A percentile compares a stretch with the other conserved stretches of the same genome.
phyloP scores from a whole-genome alignment of 2,888 invertebrate species.

The Apomyelois bistriatella region DNA sequence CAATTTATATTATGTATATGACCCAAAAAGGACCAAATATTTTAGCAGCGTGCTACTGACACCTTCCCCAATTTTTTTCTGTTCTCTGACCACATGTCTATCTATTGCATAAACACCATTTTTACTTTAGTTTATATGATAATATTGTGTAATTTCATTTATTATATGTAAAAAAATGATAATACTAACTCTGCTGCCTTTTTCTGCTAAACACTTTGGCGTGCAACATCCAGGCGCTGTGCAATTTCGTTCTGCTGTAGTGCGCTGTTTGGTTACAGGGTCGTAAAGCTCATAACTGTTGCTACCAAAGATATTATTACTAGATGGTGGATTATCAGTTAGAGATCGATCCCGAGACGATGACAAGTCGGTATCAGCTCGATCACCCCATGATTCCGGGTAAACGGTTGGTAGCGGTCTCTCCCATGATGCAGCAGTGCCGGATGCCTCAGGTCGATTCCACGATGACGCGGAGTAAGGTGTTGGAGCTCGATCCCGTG shows the following conservation, averaged over 20 bases:
- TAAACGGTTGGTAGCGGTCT: neutral
- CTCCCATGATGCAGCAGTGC: neutral
- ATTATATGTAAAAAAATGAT: neutral
- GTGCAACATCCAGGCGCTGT: slow-evolving; percentile 85
- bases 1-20: too few species aligned
- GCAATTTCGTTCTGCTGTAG: slow-evolving; percentile 79
- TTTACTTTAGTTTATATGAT: too few species aligned
- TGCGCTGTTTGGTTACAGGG: slow-evolving; percentile 59
- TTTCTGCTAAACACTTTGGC: slow-evolving; percentile 94
- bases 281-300: slow-evolving; percentile 57
- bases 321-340: neutral
- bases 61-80: too few species aligned
- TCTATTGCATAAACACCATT: too few species aligned
- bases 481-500: neutral
- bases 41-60: too few species aligned
- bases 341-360: neutral
- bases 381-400: neutral
- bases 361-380: neutral
- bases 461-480: neutral
- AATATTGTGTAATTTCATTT: too few species aligned
- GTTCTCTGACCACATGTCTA: too few species aligned
- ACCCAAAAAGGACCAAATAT: too few species aligned
- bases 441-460: neutral
- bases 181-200: slow-evolving; percentile 85
- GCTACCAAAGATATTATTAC: neutral